Evolutionary conservation across 2,113 vertebrate species (phyloP).

Genomic region (Laticauda laticaudata): DNA sequence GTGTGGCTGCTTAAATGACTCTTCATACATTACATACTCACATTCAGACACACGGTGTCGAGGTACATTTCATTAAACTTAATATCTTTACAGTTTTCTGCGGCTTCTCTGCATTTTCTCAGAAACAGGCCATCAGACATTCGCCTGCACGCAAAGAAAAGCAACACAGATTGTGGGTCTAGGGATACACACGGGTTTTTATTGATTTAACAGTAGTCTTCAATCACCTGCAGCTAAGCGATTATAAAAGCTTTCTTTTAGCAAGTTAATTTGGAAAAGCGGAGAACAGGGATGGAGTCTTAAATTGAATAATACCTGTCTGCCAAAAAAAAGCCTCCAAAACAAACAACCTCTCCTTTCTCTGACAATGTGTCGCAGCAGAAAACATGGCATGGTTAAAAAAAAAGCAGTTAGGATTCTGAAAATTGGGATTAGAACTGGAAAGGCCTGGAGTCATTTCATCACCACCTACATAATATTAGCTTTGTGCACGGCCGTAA

Average conservation of each 20-base stretch:
- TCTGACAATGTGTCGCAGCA: not conserved
- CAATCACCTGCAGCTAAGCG: not conserved
- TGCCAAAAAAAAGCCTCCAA: not conserved
- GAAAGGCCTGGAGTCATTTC: not conserved
- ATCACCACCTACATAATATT: constrained; percentile 88
- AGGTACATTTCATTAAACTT: constrained; percentile 98
- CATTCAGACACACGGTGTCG: constrained; percentile 95
- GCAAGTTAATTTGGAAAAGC: not conserved
- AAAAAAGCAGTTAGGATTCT: not conserved
- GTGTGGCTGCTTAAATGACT: not conserved
- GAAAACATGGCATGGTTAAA: not conserved
- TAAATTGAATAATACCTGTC: not conserved
- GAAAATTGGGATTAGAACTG: not conserved
- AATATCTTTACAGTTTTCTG: constrained; percentile 93
- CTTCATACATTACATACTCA: constrained; percentile 62
- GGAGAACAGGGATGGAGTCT: not conserved
- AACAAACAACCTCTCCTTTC: too few relatives aligned
- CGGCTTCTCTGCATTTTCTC: constrained; percentile 91
- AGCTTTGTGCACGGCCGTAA: constrained; percentile 95
- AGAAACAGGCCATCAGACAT: constrained; percentile 98
- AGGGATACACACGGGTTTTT: not conserved
- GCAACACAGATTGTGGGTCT: not conserved
- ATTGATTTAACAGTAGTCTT: not conserved
- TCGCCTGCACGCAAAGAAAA: constrained; percentile 76
- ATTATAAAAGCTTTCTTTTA: not conserved